Percentiles rank a stretch among this genome's conserved stretches.
These are phyloP conservation scores for Drosophila diplacantha DNA, from an alignment of 2,888 invertebrate genomes.

Conservation along the genomic window DNA sequence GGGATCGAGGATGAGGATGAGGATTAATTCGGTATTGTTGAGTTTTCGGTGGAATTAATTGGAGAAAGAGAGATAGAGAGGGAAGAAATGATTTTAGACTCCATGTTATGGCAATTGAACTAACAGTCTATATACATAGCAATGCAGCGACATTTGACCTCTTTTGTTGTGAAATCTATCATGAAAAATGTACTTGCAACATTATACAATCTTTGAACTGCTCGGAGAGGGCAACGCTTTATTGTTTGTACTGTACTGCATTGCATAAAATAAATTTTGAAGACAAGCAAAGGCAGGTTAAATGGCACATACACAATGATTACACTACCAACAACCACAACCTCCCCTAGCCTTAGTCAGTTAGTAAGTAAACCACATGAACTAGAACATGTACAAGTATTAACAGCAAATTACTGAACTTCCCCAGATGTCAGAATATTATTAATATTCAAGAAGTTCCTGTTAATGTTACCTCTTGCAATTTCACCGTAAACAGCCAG, in stretches of 20 bases:
- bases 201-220: not conserved
- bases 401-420: no score
- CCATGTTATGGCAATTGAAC: not conserved
- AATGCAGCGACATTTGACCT: not conserved
- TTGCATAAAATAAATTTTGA: not conserved
- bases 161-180: not conserved
- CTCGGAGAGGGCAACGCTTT: no score
- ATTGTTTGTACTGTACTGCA: not conserved
- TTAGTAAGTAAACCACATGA: not conserved
- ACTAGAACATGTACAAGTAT: not conserved
- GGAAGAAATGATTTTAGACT: conserved; percentile 16
- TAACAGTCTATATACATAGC: not conserved
- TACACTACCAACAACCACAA: conserved; percentile 13
- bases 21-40: not conserved
- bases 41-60: not conserved
- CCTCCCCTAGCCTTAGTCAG: not conserved
- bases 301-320: conserved; percentile 31
- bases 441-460: not conserved
- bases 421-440: conserved; percentile 1
- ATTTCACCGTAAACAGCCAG: not conserved
- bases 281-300: not conserved
- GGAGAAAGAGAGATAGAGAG: conserved; percentile 4
- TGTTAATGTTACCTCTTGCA: not conserved
- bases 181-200: not conserved
- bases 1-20: not conserved